Evolutionary conservation across 2,888 invertebrate genomes (phyloP).

Genomic region (Netelia fuscicornis): DNA sequence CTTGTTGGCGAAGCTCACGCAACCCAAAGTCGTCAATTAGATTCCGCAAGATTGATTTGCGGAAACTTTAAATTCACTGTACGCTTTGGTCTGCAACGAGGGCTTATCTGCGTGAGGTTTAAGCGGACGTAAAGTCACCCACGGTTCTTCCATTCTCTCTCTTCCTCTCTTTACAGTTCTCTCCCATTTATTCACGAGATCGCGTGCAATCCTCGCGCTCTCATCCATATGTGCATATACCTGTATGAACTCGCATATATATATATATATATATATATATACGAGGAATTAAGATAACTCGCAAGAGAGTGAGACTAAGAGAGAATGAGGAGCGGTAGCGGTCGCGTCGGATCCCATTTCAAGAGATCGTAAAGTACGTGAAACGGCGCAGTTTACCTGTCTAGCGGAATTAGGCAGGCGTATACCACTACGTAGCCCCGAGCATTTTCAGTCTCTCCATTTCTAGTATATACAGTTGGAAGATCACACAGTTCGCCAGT

Average conservation of each 20-base stretch:
- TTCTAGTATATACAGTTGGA: slow-evolving; percentile 8
- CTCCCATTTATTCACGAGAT: slow-evolving; percentile 59
- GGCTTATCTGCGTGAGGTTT: slow-evolving; percentile 41
- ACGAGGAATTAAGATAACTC: slow-evolving; percentile 69
- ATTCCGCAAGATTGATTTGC: slow-evolving; percentile 20
- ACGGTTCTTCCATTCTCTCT: slow-evolving; percentile 37
- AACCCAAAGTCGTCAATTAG: neutral
- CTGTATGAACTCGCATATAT: neutral
- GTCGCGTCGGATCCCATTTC: slow-evolving; percentile 66
- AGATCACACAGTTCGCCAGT: slow-evolving; percentile 47
- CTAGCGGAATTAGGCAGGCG: slow-evolving; percentile 66
- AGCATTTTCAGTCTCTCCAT: slow-evolving; percentile 34
- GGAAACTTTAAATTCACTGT: slow-evolving; percentile 15
- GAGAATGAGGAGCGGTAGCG: slow-evolving; percentile 47
- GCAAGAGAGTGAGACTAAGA: slow-evolving; percentile 52
- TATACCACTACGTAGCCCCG: slow-evolving; percentile 45
- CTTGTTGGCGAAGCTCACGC: neutral
- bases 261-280: slow-evolving; percentile 19
- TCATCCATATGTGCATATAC: neutral
- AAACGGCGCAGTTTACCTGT: slow-evolving; percentile 69
- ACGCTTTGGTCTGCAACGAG: slow-evolving; percentile 12
- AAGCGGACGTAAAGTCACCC: slow-evolving; percentile 49
- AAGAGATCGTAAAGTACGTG: slow-evolving; percentile 68
- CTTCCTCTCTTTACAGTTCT: slow-evolving; percentile 11
- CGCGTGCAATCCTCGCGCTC: slow-evolving; percentile 54